Evolutionary conservation across 1,140 invertebrate species (phyloP), one percentile per base, ranked within the genome.

Genomic region (Hyles euphorbiae): DNA sequence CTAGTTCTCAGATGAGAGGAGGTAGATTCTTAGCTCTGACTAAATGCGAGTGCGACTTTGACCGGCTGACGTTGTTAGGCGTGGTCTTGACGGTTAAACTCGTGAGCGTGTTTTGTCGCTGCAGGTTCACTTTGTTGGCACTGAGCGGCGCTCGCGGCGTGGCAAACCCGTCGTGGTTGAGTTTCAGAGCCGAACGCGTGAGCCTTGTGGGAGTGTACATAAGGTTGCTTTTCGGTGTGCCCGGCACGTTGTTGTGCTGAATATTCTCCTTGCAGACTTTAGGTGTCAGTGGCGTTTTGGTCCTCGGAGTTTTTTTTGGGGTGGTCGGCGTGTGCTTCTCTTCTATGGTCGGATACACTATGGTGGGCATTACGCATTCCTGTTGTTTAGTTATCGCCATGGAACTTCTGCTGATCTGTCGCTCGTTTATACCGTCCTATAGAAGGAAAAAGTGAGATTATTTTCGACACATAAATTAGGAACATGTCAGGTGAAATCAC

Each of bases 231-330:
- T 81, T 83, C 3, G 79, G 77, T 2, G 77, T 84, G 43, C 70
- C 64, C 0, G 53, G 61, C 4, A 66, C 36, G 36, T 40, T 45
- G 48, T 78, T 22, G 58, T 78, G 68, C 51, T 82, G 79, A 5
- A 83, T 76, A 45, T 86, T 86, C 53, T 87, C 81, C 47, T 86
- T 86, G 0, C 72, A 83, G 2, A 76, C 57, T 68, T 84, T 84
- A 46, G 84, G 80, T 0, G 81, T 87, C 32, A 83, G 52, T 10
- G 67, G 68, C 2, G 60, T 56, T 58, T 68, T 75, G 3, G 60
- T 62, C 11, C 67, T 63, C 48, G 70, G 66, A 46, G 72, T 66
- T 66, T 76, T 83, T 70, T 76, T 77, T 61, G 78, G 79, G 33
- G 81, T 83, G 10, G 63, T 62, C 8, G 64, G 61, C 10, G 66